Evolutionary conservation across 2,113 vertebrate species (phyloP), one percentile per base, ranked within the genome.

Genomic region (Tursiops truncatus): DNA sequence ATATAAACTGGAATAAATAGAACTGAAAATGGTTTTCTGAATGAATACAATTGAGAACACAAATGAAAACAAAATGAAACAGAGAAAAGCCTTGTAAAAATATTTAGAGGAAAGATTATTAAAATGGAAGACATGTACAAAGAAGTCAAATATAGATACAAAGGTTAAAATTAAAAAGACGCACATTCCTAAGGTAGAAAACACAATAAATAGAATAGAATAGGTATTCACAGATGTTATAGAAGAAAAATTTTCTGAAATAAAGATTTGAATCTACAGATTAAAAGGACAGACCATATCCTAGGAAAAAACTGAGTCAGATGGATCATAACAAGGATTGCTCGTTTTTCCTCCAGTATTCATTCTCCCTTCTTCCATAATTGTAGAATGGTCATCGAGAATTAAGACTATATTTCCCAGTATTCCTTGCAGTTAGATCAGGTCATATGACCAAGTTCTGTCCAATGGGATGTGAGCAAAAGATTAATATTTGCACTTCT

Each of bases 181-280:
- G 23, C 3, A 47, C 36, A 41, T 74, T 92, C 47, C 31, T 36
- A 92, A 93, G 74, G 47, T 38, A 76, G 18, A 67, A 87, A 73
- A 33, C 36, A 60, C 50, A 85, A 26, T 58, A 53, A 73, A 58
- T 71, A 15, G 36, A 91, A 94, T 17, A 91, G 47, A 67, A 91
- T 81, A 94, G 26, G 76, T 53, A 79, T 63, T 91, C 62, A 67
- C 6, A 36, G 33, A 74, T 87, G 10, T 58, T 86, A n/a, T 31
- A 80, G 44, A 80, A 86, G 80, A 86, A 91, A 86, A 70, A 2
- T 60, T 91, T 94, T 25, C 58, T 58, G 47, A 91, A 85, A 93
- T 53, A 94, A 84, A 63, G 13, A 88, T 82, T 67, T 47, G 47
- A 60, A 87, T 74, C n/a, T 80, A 41, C 33, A 91, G n/a, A 71